Percentiles rank a stretch among this genome's conserved stretches.
Conservation (phyloP, 2,888 invertebrate species). For the Thymelicus acteon region DNA sequence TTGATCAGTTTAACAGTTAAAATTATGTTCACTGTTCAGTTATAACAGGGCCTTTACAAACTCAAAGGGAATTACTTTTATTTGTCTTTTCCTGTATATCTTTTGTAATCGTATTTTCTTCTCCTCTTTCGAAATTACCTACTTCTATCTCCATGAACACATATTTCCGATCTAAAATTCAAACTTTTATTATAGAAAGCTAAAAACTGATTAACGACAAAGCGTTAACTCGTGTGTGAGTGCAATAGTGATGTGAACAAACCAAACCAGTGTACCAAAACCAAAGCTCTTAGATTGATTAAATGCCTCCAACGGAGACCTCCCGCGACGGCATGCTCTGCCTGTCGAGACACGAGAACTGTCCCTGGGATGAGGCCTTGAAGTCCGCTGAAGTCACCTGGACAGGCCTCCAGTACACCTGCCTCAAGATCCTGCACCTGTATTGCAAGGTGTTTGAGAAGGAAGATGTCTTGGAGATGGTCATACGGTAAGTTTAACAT, state of each 20-base stretch:
- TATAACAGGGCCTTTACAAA: no score
- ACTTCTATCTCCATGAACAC: constrained; percentile 10
- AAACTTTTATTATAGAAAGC: neutral
- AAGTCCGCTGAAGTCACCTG: constrained; percentile 86
- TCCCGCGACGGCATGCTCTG: constrained; percentile 83
- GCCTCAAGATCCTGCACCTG: constrained; percentile 92
- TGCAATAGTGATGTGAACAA: constrained; percentile 19
- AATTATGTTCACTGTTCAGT: no score
- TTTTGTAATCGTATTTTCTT: no score
- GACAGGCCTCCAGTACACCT: constrained; percentile 93
- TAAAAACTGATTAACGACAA: neutral
- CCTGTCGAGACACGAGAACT: constrained; percentile 86
- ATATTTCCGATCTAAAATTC: neutral
- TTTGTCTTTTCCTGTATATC: no score
- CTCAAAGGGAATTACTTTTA: no score
- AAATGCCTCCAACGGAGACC: constrained; percentile 82
- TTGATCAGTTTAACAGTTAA: no score
- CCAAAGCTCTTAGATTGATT: constrained; percentile 45
- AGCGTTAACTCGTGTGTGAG: neutral
- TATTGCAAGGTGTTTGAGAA: constrained; percentile 95
- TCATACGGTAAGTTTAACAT: constrained; percentile 87
- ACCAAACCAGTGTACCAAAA: constrained; percentile 41
- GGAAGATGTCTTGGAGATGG: constrained; percentile 90
- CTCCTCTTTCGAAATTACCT: no score
- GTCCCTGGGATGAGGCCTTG: constrained; percentile 85